A percentile compares a stretch with the other conserved stretches of the same genome.
These are phyloP conservation scores for Acinonyx jubatus DNA, from an alignment of 2,113 vertebrate species.

Conservation along the genomic window DNA sequence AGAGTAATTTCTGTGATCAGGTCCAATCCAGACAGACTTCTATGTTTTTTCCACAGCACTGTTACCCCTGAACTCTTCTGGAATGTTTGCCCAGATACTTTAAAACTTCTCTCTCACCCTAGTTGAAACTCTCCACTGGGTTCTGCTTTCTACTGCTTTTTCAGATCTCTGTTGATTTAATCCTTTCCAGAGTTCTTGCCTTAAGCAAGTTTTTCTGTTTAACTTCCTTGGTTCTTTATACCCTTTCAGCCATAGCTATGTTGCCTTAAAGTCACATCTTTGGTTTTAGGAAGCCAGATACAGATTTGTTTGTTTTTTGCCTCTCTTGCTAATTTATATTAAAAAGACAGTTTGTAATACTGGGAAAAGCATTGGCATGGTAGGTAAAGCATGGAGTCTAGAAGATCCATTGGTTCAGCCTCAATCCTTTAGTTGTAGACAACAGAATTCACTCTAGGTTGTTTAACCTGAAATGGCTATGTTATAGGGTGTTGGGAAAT, in stretches of 20 bases:
- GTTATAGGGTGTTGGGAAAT: not conserved
- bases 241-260: not conserved
- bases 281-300: not conserved
- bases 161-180: not conserved
- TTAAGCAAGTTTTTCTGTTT: not conserved
- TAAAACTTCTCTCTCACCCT: not conserved
- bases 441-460: not conserved
- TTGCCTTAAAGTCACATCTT: not conserved
- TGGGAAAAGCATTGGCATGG: not conserved
- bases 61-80: not conserved
- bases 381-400: not conserved
- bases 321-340: not conserved
- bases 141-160: not conserved
- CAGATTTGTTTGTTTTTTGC: not conserved
- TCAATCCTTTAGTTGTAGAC: not conserved
- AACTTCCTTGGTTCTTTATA: not conserved
- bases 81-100: not conserved
- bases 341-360: not conserved
- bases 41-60: not conserved
- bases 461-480: conserved; percentile 12
- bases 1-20: not conserved
- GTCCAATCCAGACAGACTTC: not conserved
- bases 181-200: not conserved
- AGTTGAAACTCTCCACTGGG: not conserved
- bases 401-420: not conserved